A percentile compares a stretch with the other conserved stretches of the same genome.
These are phyloP conservation scores for Petrophora chlorosata DNA, from an alignment of 2,888 invertebrate genomes.

Conservation along the genomic window DNA sequence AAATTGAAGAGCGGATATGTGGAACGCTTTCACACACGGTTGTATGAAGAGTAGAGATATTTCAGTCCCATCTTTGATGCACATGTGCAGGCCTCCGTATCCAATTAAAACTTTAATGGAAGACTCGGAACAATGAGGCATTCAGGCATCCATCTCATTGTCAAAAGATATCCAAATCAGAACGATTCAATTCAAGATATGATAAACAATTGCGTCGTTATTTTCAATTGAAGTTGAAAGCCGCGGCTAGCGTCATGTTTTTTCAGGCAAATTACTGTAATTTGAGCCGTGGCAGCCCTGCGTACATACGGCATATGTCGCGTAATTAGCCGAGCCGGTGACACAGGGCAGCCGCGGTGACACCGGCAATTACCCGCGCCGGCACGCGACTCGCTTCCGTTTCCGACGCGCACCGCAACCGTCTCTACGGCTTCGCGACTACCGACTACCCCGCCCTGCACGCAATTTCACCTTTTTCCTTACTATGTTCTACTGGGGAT, in stretches of 20 bases:
- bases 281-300: slow-evolving; percentile 35
- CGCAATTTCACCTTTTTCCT: slow-evolving; percentile 6
- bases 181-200: slow-evolving; percentile 8
- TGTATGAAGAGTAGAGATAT: slow-evolving; percentile 13
- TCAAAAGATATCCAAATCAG: neutral
- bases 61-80: slow-evolving; percentile 11
- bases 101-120: slow-evolving; percentile 5
- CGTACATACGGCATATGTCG: slow-evolving; percentile 51
- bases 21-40: slow-evolving; percentile 36
- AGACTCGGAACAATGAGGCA: slow-evolving; percentile 7
- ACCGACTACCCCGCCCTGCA: neutral
- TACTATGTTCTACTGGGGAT: too few relatives aligned
- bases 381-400: slow-evolving; percentile 76
- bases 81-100: slow-evolving; percentile 11
- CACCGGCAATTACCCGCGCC: slow-evolving; percentile 64
- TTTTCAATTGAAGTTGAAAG: too few relatives aligned
- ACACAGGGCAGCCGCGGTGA: slow-evolving; percentile 54
- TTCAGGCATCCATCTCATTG: too few relatives aligned
- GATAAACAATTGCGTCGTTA: too few relatives aligned
- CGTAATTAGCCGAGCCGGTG: slow-evolving; percentile 51
- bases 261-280: slow-evolving; percentile 43
- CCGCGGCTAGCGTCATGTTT: slow-evolving; percentile 13
- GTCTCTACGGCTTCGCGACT: slow-evolving; percentile 36
- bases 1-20: slow-evolving; percentile 47
- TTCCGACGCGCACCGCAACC: slow-evolving; percentile 67